Base-by-base conservation (phyloP, 53 echinoderm and acorn worm genomes). In the Arbacia lixula region DNA sequence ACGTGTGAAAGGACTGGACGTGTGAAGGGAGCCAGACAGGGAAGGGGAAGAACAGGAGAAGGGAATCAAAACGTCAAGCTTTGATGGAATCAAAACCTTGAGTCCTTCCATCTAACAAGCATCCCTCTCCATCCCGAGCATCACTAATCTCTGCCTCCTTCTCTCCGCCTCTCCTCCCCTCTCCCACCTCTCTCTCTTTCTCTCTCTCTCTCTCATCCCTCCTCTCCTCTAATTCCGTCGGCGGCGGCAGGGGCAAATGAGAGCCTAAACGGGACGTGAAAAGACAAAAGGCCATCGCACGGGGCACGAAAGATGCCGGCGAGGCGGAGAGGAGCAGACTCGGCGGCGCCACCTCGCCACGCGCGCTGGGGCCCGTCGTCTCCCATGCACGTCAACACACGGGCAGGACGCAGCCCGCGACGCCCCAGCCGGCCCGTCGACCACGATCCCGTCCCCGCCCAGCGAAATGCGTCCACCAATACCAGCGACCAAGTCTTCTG, bases 281-380 rank as follows among this genome's bases (percentile, higher is more conserved):
- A 79, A 79, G 79, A 79, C 79, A 79, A 79, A 79, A 79, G 79
- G 79, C 79, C 79, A 79, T 79, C 79, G 61, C 61, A 79, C 79
- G 76, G 79, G 79, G 79, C 60, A 58, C 60, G 60, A 79, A 60
- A 79, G 79, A 79, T 60, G 79, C 79, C 79, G 79, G 58, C 49
- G 11, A 58, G 79, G 40, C 79, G 79, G 79, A 17, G 25, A 28
- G 28, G 40, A 16, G 40, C 43, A 79, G 79, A 79, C 79, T 43
- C 40, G 40, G 29, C 61, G 79, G 61, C 79, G 79, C 79, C 79
- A 79, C 46, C 79, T 79, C 79, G 79, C 60, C 79, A 79, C 79
- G 79, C 79, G 79, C 79, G 61, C 79, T 16, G 61, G 60, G 79
- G 79, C 61, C 61, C 61, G 40, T 60, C 40, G 60, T 60, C 79